A percentile compares a stretch with the other conserved stretches of the same genome.
phyloP scores from a whole-genome alignment of 2,888 invertebrate species.

The Eupeodes luniger region DNA sequence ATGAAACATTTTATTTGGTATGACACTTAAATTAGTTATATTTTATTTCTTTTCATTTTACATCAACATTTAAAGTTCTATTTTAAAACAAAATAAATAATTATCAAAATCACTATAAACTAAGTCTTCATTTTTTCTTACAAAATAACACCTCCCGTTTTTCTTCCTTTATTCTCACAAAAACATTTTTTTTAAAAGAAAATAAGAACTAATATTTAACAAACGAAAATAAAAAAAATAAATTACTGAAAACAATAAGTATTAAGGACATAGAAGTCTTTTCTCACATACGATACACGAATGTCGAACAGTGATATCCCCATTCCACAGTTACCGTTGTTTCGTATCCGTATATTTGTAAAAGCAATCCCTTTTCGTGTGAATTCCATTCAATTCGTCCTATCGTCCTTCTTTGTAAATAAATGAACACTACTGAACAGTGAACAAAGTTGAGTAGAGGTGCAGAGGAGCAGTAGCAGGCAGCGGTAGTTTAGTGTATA shows the following conservation, averaged over 20 bases:
- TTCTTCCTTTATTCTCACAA: slow-evolving; percentile 26
- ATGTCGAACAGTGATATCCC: background rate
- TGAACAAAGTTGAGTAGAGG: background rate
- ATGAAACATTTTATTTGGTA: background rate
- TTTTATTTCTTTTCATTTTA: slow-evolving; percentile 37
- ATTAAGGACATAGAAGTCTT: slow-evolving; percentile 37
- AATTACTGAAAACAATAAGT: slow-evolving; percentile 57
- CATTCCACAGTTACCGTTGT: background rate
- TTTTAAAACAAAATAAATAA: slow-evolving; percentile 56
- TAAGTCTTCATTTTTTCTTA: slow-evolving; percentile 54
- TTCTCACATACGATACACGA: slow-evolving; percentile 5
- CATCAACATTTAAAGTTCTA: slow-evolving; percentile 24
- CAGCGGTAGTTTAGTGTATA: background rate
- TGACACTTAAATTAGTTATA: slow-evolving; percentile 10
- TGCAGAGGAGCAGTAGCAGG: background rate
- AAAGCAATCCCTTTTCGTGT: slow-evolving; percentile 34
- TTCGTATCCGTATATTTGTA: background rate
- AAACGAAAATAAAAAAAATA: slow-evolving; percentile 24
- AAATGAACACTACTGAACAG: slow-evolving; percentile 13
- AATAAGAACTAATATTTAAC: slow-evolving; percentile 34
- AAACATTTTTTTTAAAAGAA: slow-evolving; percentile 7
- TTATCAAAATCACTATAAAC: slow-evolving; percentile 51
- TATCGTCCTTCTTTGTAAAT: slow-evolving; percentile 23
- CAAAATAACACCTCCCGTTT: background rate
- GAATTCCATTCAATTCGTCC: slow-evolving; percentile 30